These are phyloP conservation scores for Garra rufa DNA, from an alignment of 2,113 vertebrate species.

Conservation along the genomic window DNA sequence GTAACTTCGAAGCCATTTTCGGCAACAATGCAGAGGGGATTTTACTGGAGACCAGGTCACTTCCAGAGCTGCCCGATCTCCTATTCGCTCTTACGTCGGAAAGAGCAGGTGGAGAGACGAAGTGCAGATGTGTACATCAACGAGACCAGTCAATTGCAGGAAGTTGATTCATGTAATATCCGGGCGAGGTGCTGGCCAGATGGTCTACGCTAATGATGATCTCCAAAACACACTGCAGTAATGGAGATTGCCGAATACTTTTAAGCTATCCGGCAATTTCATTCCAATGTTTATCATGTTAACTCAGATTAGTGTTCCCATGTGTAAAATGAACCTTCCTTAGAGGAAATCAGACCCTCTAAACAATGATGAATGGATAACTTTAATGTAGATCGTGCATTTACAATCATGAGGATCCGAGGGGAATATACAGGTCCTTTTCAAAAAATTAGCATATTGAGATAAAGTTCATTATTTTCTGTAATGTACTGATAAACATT, in stretches of 20 bases:
- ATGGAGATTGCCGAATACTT: constrained; percentile 12
- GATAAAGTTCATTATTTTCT: no score
- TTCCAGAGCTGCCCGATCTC: constrained; percentile 62
- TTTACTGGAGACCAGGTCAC: constrained; percentile 60
- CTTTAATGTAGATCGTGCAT: constrained; percentile 77
- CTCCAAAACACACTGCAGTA: constrained; percentile 30
- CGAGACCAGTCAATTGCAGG: constrained; percentile 69
- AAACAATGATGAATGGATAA: constrained; percentile 76
- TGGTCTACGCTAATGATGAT: constrained; percentile 60
- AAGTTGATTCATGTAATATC: constrained; percentile 68
- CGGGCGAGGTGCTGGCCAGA: constrained; percentile 70
- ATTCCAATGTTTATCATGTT: constrained; percentile 22
- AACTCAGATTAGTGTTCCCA: constrained; percentile 41
- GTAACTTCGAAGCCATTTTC: constrained; percentile 65
- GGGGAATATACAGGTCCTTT: constrained; percentile 67
- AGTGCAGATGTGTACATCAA: constrained; percentile 50
- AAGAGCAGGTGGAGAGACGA: constrained; percentile 54
- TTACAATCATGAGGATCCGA: constrained; percentile 66
- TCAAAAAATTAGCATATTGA: no score
- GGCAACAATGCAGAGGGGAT: constrained; percentile 60
- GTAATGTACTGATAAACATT: no score
- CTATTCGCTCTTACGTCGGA: constrained; percentile 54
- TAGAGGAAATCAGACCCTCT: constrained; percentile 66
- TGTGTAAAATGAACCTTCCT: constrained; percentile 62
- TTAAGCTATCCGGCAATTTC: constrained; percentile 32